Evolutionary conservation across 2,888 invertebrate genomes (phyloP), one percentile per base, ranked within the genome.

Genomic region (Oithona nana): DNA sequence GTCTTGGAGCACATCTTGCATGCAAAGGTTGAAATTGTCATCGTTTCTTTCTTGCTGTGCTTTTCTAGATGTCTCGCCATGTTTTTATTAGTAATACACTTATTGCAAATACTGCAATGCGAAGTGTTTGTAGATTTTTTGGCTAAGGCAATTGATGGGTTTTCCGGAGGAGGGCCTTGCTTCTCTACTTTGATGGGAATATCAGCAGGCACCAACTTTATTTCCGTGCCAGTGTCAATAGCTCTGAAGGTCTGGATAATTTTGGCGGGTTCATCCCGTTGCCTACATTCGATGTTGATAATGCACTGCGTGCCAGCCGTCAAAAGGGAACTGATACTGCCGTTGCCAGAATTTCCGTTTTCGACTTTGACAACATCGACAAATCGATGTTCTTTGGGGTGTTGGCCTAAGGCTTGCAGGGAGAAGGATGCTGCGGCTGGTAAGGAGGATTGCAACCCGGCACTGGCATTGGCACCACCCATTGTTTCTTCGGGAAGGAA

Each of bases 281-380:
- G 22, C 24, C 29, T 24, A 24, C 59, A 59, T 49, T 59, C 48
- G 24, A 59, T 59, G 50, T 59, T 59, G 59, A 59, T 59, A 50
- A 59, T 49, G 24, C 3, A 6, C 26, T 26, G 54, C 3, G 26
- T 20, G 54, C 54, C 54, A 24, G 2, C 54, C 3, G 54, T 54
- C 54, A 54, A 54, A 26, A 54, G 22, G 8, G 39, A 16, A 16
- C 8, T 39, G 6, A 16, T 11, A 24, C 24, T 26, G 54, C 24
- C 24, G 26, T 54, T 24, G 28, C 48, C 50, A 6, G 59, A 59
- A 16, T 50, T 20, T 28, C 50, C 59, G n/a, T 50, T 20, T 28
- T 59, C 59, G n/a, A 59, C 49, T 59, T 59, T 59, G 59, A 59
- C 59, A 16, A 59, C 59, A n/a, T 59, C 29, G 50, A 59, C 49